Evolutionary conservation across 2,888 invertebrate genomes (phyloP).

Genomic region (Oithona nana): DNA sequence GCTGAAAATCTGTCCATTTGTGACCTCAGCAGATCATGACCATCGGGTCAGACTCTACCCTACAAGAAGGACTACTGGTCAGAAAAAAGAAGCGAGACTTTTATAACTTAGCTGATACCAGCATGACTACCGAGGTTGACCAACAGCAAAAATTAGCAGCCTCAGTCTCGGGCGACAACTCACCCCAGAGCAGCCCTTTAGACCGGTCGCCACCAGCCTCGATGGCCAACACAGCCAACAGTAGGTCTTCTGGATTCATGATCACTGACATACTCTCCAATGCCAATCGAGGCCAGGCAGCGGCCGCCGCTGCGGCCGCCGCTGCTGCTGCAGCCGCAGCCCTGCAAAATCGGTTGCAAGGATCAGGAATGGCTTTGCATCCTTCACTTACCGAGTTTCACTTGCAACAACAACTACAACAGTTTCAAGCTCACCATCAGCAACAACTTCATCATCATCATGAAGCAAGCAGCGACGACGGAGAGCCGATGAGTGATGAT

Average conservation of each 20-base stretch:
- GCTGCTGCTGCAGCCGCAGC: constrained; percentile 35
- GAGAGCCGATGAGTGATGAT: background rate
- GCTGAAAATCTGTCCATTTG: no score
- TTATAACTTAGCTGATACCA: background rate
- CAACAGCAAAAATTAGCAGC: no score
- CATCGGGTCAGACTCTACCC: no score
- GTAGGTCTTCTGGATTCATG: background rate
- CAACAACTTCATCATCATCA: background rate
- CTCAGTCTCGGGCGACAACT: no score
- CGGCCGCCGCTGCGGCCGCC: constrained; percentile 34
- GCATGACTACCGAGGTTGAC: background rate
- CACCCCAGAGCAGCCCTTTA: no score
- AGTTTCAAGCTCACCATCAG: background rate
- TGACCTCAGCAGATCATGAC: no score
- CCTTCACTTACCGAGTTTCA: background rate
- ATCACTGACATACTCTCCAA: constrained; percentile 6
- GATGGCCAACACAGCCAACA: background rate
- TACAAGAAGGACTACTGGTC: no score
- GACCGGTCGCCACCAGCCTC: no score
- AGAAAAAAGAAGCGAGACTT: background rate
- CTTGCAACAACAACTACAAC: background rate
- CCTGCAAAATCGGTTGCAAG: background rate
- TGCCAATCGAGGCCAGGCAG: constrained; percentile 23
- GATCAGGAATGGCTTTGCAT: background rate
- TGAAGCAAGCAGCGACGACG: background rate